Percentiles rank a stretch among this genome's conserved stretches.
Conservation (phyloP, 1,140 invertebrate genomes). For the Dufourea novaeangliae region DNA sequence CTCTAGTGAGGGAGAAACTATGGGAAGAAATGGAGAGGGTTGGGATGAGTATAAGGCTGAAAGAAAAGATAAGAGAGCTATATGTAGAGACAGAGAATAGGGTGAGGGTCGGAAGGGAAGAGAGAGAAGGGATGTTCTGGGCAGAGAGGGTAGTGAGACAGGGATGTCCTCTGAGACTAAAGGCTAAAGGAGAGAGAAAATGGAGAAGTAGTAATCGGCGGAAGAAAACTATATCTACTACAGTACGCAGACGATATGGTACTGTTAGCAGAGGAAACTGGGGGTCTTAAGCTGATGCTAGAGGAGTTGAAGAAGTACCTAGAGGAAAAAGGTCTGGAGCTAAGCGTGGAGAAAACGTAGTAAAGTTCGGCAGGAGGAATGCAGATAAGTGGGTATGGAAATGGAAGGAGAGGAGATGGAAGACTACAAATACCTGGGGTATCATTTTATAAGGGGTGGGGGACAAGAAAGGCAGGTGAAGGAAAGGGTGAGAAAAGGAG, state of each 20-base stretch:
- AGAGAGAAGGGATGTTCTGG: too few species aligned
- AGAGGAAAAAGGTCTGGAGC: neutral
- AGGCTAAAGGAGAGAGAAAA: too few species aligned
- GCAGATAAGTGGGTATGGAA: neutral
- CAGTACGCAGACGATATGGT: slow-evolving; percentile 11
- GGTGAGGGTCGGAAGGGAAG: too few species aligned
- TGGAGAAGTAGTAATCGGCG: too few species aligned
- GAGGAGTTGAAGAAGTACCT: neutral
- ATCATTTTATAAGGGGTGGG: neutral
- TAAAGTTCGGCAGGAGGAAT: slow-evolving; percentile 2
- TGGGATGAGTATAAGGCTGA: too few species aligned
- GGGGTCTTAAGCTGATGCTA: neutral
- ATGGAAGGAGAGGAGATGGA: neutral
- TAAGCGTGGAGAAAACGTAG: slow-evolving; percentile 18
- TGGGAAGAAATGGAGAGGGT: too few species aligned
- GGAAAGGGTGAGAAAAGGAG: slow-evolving; percentile 1
- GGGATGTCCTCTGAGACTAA: too few species aligned
- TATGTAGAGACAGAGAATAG: too few species aligned
- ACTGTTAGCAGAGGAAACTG: neutral
- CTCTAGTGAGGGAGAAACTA: too few species aligned
- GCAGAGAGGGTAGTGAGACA: too few species aligned
- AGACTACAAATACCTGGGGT: neutral
- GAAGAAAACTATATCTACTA: neutral
- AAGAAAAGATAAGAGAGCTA: too few species aligned
- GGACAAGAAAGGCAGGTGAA: neutral